Base-by-base conservation (phyloP, 2,888 invertebrate genomes). In the Zygogramma bicolorata region DNA sequence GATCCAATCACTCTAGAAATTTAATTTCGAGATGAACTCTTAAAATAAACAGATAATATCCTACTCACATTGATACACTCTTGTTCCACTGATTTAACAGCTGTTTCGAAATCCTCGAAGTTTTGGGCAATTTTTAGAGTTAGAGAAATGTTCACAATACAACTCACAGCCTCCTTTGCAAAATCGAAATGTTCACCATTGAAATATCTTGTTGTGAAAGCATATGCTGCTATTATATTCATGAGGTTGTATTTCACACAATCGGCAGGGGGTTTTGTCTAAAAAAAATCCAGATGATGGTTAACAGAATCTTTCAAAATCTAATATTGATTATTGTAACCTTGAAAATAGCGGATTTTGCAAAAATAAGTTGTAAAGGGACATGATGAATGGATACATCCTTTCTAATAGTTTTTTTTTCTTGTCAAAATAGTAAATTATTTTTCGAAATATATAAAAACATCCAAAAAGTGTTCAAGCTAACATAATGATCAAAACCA, bases 221-320 rank as follows among this genome's bases (percentile, higher is more conserved):
- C 90, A 83, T 96, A 97, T 0, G 93, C 89, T 29, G 92, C 90
- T 6, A 96, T 77, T 0, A 95, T 89, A 85, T 96, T 96, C 70
- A 92, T 88, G n/a, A 97, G 87, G 86, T 95, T 95, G 84, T 90
- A 93, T 76, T 90, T 89, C 7, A 96, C 89, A 66, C 90, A 90
- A 10, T 90, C 86, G 0, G 94, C 91, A 22, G 95, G 94, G 65
- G 89, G 85, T 13, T 90, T 88, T 84, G 89, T 91, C 93, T 93
- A 86, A 77, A 38, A 38, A 38, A n/a, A 46, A 15, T 20, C n/a
- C n/a, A 46, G 2, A n/a, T 4, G 10, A 38, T 38, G 10, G 10
- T 13, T n/a, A 38, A 38, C n/a, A 38, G n/a, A 38, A 2, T 38
- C n/a, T 4, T 13, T 38, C n/a, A 38, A 0, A 38, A n/a, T 38